Base-by-base conservation (phyloP, 2,888 invertebrate genomes). In the Cheilosia soror region DNA sequence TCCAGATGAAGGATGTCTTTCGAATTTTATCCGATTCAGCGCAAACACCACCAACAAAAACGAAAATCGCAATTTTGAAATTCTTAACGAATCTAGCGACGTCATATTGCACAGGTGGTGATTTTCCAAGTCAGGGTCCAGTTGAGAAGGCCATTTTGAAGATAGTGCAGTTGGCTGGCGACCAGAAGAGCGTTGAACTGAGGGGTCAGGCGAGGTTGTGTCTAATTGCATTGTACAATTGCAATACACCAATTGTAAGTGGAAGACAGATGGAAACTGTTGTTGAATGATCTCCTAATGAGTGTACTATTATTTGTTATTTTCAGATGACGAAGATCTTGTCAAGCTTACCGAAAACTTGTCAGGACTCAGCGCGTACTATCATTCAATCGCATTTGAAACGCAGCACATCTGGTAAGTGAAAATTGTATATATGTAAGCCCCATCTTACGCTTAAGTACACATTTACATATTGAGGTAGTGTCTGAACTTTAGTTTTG, bases 21-120 rank as follows among this genome's bases (percentile, higher is more conserved):
- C 94, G 95, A 92, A 98, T 98, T 93, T 93, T 99, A 69, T 96
- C 96, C 81, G 98, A 99, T 92, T 96, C 97, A 25, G 97, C 98
- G 2, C 98, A 98, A 89, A 98, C 98, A 0, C 98, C 98, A 1
- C 98, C 97, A 88, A 94, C 95, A 0, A 95, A 95, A 90, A 96
- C 96, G 11, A 96, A 96, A 90, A 94, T 95, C 73, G 95, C 96
- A 4, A 96, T 96, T 33, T 92, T 97, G 49, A 95, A 95, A 29
- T 97, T 96, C 92, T 93, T 97, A 42, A 95, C 95, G 2, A 95
- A 95, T 88, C 92, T 95, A 37, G 95, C 95, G 5, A 95, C 95
- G 83, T 93, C 94, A 79, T 94, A 94, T 90, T 94, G 94, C 91
- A 93, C 94, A 80, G 90, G 90, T 82, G 89, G 89, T 65, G 91